A percentile compares a stretch with the other conserved stretches of the same genome.
Conservation (phyloP, 1,140 invertebrate species). For the Stegodyphus mimosarum region DNA sequence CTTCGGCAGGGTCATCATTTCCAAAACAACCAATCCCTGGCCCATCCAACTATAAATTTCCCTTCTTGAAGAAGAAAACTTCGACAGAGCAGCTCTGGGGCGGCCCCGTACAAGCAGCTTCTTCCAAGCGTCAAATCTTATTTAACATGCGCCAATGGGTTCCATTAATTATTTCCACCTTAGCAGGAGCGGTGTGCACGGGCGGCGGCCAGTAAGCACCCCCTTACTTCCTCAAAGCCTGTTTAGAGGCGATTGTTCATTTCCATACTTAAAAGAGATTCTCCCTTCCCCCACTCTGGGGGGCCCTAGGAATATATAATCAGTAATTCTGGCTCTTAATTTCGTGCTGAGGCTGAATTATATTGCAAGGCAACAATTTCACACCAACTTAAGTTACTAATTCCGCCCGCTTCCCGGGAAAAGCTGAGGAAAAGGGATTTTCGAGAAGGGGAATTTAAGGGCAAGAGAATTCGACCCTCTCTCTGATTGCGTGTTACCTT, state of each 20-base stretch:
- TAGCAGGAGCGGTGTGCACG: neutral
- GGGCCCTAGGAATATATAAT: constrained; percentile 43
- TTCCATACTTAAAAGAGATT: constrained; percentile 40
- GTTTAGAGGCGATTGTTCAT: constrained; percentile 47
- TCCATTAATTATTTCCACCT: constrained; percentile 60
- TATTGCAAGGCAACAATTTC: constrained; percentile 36
- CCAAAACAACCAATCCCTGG: constrained; percentile 22
- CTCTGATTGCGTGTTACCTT: too few species aligned
- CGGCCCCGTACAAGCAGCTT: constrained; percentile 11
- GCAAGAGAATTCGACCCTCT: too few species aligned
- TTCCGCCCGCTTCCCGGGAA: constrained; percentile 12
- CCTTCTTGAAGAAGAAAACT: neutral
- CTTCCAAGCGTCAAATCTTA: constrained; percentile 53
- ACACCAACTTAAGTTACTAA: constrained; percentile 53
- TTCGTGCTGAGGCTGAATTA: constrained; percentile 15
- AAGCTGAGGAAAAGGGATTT: too few species aligned
- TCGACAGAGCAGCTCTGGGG: neutral
- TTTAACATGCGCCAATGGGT: constrained; percentile 53
- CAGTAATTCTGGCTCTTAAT: constrained; percentile 55
- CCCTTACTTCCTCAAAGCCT: constrained; percentile 5
- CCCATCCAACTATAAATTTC: constrained; percentile 24
- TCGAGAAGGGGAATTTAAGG: too few species aligned
- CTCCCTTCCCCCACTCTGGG: neutral
- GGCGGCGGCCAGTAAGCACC: neutral
- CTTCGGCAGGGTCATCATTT: constrained; percentile 32